Percentiles rank a stretch among this genome's conserved stretches.
These are phyloP conservation scores for Drosophila nebulosa DNA, from an alignment of 1,140 invertebrate species.

Conservation along the genomic window DNA sequence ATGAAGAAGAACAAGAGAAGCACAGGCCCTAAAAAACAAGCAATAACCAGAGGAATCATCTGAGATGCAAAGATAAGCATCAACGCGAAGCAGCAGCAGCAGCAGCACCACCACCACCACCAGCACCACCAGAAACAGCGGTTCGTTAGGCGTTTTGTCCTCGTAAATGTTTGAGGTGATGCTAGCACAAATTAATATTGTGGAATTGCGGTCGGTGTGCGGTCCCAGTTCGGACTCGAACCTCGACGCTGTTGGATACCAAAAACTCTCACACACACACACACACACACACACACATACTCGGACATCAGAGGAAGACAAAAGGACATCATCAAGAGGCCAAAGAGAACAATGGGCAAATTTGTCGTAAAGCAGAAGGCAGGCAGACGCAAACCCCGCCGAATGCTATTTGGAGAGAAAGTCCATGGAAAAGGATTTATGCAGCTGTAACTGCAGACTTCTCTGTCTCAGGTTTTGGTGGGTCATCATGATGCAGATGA, in stretches of 20 bases:
- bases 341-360: conserved; percentile 68
- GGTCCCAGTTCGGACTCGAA: conserved; percentile 34
- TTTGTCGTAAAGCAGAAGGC: conserved; percentile 65
- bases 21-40: conserved; percentile 2
- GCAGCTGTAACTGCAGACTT: conserved; percentile 44
- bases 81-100: conserved; percentile 29
- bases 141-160: conserved; percentile 64
- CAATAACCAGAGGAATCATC: conserved; percentile 8
- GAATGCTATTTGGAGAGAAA: conserved; percentile 44
- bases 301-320: conserved; percentile 44
- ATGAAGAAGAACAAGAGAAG: neutral
- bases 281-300: neutral
- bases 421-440: conserved; percentile 61
- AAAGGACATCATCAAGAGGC: conserved; percentile 67
- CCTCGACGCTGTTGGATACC: conserved; percentile 44
- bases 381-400: conserved; percentile 8
- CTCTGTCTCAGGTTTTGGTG: conserved; percentile 19
- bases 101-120: conserved; percentile 10
- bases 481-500: conserved; percentile 14
- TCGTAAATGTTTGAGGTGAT: conserved; percentile 64
- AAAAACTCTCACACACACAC: conserved; percentile 25
- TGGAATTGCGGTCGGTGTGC: conserved; percentile 62
- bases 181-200: conserved; percentile 76
- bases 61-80: conserved; percentile 8
- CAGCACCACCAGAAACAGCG: conserved; percentile 32